Evolutionary conservation across 2,113 vertebrate species (phyloP).

Genomic region (Caretta caretta): DNA sequence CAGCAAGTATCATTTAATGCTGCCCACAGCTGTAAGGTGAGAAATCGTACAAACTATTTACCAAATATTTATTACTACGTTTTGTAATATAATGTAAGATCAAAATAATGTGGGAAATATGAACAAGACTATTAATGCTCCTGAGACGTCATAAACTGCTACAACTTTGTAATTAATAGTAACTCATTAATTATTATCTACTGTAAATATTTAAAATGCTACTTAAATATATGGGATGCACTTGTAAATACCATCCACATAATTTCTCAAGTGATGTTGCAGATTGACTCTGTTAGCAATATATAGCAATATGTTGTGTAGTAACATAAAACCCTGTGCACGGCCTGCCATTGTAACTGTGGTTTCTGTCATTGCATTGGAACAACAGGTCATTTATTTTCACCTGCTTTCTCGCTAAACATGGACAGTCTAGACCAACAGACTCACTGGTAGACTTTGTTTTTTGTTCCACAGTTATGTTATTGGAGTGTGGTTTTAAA

Average conservation of each 20-base stretch:
- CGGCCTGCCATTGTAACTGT: not conserved
- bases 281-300: conserved; percentile 38
- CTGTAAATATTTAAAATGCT: not conserved
- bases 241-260: conserved; percentile 39
- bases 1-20: not conserved
- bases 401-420: not conserved
- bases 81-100: not conserved
- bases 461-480: conserved; percentile 14
- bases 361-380: not conserved
- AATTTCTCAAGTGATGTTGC: conserved; percentile 16
- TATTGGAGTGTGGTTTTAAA: conserved; percentile 51
- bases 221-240: conserved; percentile 1
- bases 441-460: not conserved
- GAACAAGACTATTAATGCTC: not conserved
- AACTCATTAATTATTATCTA: not conserved
- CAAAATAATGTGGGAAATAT: not conserved
- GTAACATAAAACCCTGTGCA: not conserved
- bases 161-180: not conserved
- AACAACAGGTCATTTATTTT: not conserved
- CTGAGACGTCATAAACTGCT: not conserved
- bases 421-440: not conserved
- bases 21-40: not conserved
- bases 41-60: not conserved
- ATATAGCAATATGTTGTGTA: conserved; percentile 5
- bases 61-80: not conserved